Percentiles rank a stretch among this genome's conserved stretches.
These are phyloP conservation scores for Axis porcinus DNA, from an alignment of 2,113 vertebrate species.

Conservation along the genomic window DNA sequence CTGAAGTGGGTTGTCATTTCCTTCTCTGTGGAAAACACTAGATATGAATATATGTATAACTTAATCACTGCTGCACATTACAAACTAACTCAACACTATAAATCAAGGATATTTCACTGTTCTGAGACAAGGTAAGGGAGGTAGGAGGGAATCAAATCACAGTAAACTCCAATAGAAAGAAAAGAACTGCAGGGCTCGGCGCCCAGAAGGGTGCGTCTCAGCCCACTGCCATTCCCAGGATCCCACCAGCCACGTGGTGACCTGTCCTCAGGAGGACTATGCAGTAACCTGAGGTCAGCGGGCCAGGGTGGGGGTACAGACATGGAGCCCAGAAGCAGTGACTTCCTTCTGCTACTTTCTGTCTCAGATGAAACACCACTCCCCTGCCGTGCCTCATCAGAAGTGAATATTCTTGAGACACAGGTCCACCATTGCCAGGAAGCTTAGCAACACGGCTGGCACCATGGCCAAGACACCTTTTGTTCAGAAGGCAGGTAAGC, in stretches of 20 bases:
- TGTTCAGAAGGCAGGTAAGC: neutral
- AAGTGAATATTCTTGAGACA: neutral
- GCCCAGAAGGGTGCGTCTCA: neutral
- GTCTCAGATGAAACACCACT: neutral
- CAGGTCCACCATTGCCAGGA: fast-evolving
- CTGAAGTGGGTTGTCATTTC: fast-evolving
- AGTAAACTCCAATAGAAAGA: neutral
- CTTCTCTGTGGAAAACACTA: neutral
- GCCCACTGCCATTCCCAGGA: neutral
- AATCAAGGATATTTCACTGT: neutral
- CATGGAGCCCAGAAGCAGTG: neutral
- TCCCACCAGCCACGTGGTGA: neutral
- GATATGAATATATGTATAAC: neutral
- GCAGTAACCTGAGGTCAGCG: neutral
- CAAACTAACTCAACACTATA: neutral
- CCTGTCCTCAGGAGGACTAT: neutral
- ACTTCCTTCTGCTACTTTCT: neutral
- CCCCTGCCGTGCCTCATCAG: neutral
- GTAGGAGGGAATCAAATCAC: neutral
- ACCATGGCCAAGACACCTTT: neutral
- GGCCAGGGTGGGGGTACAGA: neutral
- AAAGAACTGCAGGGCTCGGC: neutral
- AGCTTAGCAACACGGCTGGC: neutral
- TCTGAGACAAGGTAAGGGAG: neutral
- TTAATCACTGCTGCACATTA: neutral